Evolutionary conservation across 1,140 invertebrate genomes (phyloP), one percentile per base, ranked within the genome.

Genomic region (Meloidogyne floridensis): DNA sequence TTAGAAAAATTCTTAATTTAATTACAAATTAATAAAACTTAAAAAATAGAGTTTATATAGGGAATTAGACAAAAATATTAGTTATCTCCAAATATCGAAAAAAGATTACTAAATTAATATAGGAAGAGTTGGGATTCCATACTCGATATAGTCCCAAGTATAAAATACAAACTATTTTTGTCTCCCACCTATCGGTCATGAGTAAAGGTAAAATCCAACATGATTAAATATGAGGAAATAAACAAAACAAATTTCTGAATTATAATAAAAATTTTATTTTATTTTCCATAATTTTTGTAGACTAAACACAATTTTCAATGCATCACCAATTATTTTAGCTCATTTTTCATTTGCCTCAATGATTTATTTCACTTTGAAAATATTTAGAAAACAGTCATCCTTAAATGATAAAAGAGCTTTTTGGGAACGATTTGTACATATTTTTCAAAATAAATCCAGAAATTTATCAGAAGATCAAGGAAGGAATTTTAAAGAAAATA

Each of bases 361-460:
- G 86, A 53, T 87, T 59, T 87, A 82, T 75, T 87, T 80, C 56
- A 87, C 87, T 13, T 72, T 87, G 42, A 87, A 84, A 73, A 87
- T 87, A 87, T 87, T 87, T 70, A 87, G 84, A 47, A 80, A 84
- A 13, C 74, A 81, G 20, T 79, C 43, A 5, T 78, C 51, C 0
- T 65, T 86, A 18, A n/a, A 84, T n/a, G 32, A 81, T 11, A 72
- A 87, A 53, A 56, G 75, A 69, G 51, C 75, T 15, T 42, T 87
- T 10, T 87, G 84, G 86, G 65, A 84, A 53, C 75, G 77, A 47
- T 53, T 87, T 20, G 54, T 84, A 3, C 18, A 75, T 18, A 65
- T 87, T 15, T 83, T 86, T 65, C 59, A 73, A 1, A 73, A 84
- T 4, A 18, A 51, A 43, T 79, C 77, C 8, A 69, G 72, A 0